Base-by-base conservation (phyloP, 1,140 invertebrate genomes). In the Steinernema khuongi region DNA sequence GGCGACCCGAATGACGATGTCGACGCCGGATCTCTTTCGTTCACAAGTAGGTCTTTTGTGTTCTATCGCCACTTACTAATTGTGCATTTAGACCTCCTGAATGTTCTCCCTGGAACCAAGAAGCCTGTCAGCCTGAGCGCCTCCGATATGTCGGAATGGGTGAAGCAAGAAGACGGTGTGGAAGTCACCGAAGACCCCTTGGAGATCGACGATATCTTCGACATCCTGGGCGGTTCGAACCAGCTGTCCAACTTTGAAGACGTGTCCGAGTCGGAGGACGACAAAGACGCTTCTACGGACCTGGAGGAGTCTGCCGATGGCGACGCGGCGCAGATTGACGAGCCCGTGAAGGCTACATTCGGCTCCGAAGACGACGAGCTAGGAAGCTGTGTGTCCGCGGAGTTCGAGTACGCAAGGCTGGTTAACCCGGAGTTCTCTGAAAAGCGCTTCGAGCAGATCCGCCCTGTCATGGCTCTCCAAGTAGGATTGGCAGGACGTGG, bases 381-480 rank as follows among this genome's bases (percentile, higher is more conserved):
- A 18, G 67, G 31, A 18, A 77, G 72, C 43, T 26, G 11, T 22
- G 50, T 60, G 14, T 60, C 50, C 14, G 14, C 50, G 7, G 50
- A 60, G 4, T 60, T n/a, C 19, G 50, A 60, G 19, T 60, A n/a
- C 26, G 50, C 50, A n/a, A 60, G 50, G 19, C 4, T 60, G 11
- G 50, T 60, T 11, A 60, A 60, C 26, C 7, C 50, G 7, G 22
- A 60, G 7, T 14, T 60, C 26, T 60, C 50, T 4, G 19, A 60
- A 2, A 60, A 60, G 50, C 50, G 50, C 4, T 77, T 32, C 32
- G 69, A 81, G 31, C n/a, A 80, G 50, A 74, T 79, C 18, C 32
- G 31, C 2, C 79, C 79, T 22, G 73, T 22, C 0, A 81, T 79
- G 78, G 78, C 78, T 28, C 77, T 67, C 67, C 77, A 80, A 41